A percentile compares a stretch with the other conserved stretches of the same genome.
phyloP scores from a whole-genome alignment of 1,140 invertebrate species.

The Drosophila grimshawi region DNA sequence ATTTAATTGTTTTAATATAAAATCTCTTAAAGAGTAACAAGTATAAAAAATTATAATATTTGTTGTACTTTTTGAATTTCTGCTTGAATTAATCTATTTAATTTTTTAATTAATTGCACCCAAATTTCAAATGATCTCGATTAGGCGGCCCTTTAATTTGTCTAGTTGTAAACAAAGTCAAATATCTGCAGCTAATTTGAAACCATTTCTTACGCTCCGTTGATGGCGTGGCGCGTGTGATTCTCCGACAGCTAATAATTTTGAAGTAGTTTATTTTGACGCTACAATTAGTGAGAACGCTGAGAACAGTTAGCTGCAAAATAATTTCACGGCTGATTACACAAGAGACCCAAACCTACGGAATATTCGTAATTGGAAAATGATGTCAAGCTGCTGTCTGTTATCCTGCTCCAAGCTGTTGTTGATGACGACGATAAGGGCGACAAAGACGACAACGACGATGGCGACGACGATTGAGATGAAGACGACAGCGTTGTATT shows the following conservation, averaged over 20 bases:
- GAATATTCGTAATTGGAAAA: slow-evolving; percentile 68
- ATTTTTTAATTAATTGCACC: background rate
- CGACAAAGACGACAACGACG: slow-evolving; percentile 5
- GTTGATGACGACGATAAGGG: slow-evolving; percentile 10
- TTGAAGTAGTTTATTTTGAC: slow-evolving; percentile 53
- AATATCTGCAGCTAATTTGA: slow-evolving; percentile 39
- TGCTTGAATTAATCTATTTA: background rate
- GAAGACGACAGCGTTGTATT: slow-evolving; percentile 1
- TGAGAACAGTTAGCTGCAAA: slow-evolving; percentile 32
- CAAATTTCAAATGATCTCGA: background rate
- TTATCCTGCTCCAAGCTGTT: background rate
- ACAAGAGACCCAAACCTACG: slow-evolving; percentile 37
- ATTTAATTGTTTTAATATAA: no score
- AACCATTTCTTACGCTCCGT: slow-evolving; percentile 20
- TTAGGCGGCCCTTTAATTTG: background rate
- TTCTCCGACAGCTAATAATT: slow-evolving; percentile 27
- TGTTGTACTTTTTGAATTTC: background rate
- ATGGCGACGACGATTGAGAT: background rate
- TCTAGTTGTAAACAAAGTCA: slow-evolving; percentile 17
- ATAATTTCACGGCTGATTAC: slow-evolving; percentile 69
- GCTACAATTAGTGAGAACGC: slow-evolving; percentile 27
- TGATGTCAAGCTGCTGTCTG: slow-evolving; percentile 56
- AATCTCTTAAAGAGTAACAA: no score
- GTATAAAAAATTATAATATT: no score
- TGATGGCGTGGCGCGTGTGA: slow-evolving; percentile 9